Evolutionary conservation across 2,113 vertebrate genomes (phyloP).

Genomic region (Paedocypris sp.): DNA sequence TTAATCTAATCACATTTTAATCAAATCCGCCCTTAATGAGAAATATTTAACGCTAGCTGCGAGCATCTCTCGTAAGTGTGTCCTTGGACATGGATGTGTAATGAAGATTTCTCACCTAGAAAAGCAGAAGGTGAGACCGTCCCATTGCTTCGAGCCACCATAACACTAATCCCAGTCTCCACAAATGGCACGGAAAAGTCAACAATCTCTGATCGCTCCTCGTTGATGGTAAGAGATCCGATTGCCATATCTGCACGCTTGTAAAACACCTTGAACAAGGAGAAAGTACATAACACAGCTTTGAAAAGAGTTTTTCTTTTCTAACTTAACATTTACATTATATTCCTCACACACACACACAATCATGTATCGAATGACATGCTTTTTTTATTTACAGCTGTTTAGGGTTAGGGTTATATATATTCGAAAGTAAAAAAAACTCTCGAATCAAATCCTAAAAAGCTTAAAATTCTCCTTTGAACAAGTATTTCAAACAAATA

Average conservation of each 20-base stretch:
- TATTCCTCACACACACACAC: no score
- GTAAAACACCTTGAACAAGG: conserved; percentile 77
- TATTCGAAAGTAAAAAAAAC: no score
- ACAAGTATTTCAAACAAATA: no score
- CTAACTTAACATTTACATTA: no score
- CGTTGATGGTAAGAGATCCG: conserved; percentile 94
- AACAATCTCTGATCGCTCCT: conserved; percentile 91
- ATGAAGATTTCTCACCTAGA: conserved; percentile 66
- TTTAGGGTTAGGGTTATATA: no score
- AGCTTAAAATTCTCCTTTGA: no score
- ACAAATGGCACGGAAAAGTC: conserved; percentile 97
- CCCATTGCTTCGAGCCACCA: conserved; percentile 96
- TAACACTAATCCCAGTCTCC: conserved; percentile 95
- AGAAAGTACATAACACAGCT: no score
- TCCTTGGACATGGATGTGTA: background rate
- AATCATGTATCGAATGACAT: no score
- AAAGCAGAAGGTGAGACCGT: conserved; percentile 95
- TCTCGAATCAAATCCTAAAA: no score
- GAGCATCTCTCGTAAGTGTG: background rate
- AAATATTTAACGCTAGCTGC: conserved; percentile 1
- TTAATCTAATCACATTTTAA: conserved; percentile 36
- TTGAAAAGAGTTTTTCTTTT: no score
- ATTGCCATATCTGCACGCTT: conserved; percentile 95
- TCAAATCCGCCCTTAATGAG: background rate
- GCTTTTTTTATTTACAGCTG: no score